Base-by-base conservation (phyloP, 1,140 invertebrate species). In the Nilaparvata lugens region DNA sequence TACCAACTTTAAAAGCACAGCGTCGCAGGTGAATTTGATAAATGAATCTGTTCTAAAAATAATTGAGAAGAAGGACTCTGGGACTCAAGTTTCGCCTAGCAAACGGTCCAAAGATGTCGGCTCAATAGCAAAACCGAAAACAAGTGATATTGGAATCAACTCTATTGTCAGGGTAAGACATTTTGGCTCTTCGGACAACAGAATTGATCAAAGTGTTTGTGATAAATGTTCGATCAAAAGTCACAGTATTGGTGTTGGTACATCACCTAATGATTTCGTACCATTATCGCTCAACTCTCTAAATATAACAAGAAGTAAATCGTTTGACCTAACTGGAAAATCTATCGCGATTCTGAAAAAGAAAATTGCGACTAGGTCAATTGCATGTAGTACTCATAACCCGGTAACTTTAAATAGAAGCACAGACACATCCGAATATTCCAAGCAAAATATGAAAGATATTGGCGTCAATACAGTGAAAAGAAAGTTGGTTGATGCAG, bases 391-490 rank as follows among this genome's bases (percentile, higher is more conserved):
- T 25, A 70, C 74, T 0, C 67, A 71, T 60, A 70, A 69, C n/a
- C 4, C 62, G 6, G 25, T 66, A 28, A 74, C 66, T 1, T 42
- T 51, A 18, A 61, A 61, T 7, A 71, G 63, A 53, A 64, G 68
- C 42, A 73, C 73, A 21, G 74, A 78, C 60, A 75, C 75, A 5
- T 43, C 61, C 14, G 70, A 69, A 5, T 56, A 57, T 19, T 23
- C 73, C 7, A 45, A 63, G 13, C 70, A 71, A 3, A 73, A 69
- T 45, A 67, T 58, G 3, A 68, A 71, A 14, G 73, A 78, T 18
- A 71, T 76, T 7, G 75, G 74, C 5, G 76, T 77, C 0, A 79
- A 77, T 24, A 75, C 78, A 6, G 68, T 73, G 2, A 76, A 75
- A 16, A 75, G 72, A 62, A 74, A 74, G 56, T 66, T 75, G 38